Evolutionary conservation across 2,888 invertebrate species (phyloP).

Genomic region (Nipponacmea schrenckii): DNA sequence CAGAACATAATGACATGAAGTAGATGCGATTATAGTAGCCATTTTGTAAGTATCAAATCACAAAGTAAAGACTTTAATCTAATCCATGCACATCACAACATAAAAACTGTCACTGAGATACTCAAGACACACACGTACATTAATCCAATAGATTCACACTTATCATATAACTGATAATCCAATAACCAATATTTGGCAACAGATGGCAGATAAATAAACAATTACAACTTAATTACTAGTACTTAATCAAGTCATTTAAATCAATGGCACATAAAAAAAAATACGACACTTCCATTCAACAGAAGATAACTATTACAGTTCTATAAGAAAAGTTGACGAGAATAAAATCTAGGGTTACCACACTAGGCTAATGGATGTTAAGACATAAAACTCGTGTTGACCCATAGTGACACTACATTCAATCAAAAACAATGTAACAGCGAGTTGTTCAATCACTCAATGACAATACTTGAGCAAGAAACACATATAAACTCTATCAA

Average conservation of each 20-base stretch:
- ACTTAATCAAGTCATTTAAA: too few species aligned
- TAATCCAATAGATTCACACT: background rate
- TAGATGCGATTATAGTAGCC: conserved; percentile 34
- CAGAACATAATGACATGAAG: conserved; percentile 38
- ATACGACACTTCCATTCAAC: too few species aligned
- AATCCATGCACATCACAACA: background rate
- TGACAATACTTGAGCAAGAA: background rate
- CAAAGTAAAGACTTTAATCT: background rate
- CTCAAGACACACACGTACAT: background rate
- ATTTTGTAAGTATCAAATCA: conserved; percentile 13
- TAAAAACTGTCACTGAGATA: background rate
- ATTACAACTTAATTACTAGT: too few species aligned
- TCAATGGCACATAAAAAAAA: too few species aligned
- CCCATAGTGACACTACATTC: background rate
- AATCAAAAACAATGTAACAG: background rate
- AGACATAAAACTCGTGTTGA: background rate
- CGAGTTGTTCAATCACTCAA: background rate
- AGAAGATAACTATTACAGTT: too few species aligned
- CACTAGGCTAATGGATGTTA: background rate
- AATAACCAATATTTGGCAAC: background rate
- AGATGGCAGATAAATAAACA: too few species aligned
- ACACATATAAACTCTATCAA: too few species aligned
- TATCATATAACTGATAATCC: background rate
- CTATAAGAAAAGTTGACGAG: too few species aligned
- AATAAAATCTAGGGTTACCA: background rate